These are phyloP conservation scores for Horisme vitalbata DNA, from an alignment of 2,888 invertebrate species.

Conservation along the genomic window DNA sequence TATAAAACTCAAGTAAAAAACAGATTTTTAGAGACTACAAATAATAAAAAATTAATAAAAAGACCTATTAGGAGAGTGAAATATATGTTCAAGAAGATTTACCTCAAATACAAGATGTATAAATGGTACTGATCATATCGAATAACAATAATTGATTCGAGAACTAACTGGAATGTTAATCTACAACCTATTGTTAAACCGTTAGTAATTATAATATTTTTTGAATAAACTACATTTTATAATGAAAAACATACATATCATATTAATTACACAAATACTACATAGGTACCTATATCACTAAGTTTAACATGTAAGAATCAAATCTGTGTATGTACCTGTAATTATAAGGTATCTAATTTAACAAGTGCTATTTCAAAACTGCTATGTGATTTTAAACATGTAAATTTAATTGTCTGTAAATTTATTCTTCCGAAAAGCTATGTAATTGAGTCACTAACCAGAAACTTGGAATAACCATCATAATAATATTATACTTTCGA, in stretches of 20 bases:
- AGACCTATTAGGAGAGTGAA: too few species aligned
- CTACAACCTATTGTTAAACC: conserved; percentile 61
- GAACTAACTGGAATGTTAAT: conserved; percentile 61
- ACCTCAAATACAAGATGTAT: too few species aligned
- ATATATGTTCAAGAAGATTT: too few species aligned
- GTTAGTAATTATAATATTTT: conserved; percentile 45
- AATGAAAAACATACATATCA: conserved; percentile 31
- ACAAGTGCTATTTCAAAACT: too few species aligned
- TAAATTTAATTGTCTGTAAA: conserved; percentile 12
- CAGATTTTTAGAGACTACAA: conserved; percentile 5
- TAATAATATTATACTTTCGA: conserved; percentile 47
- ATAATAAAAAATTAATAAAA: neutral
- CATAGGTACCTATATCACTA: neutral
- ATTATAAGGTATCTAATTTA: too few species aligned
- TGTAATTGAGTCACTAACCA: conserved; percentile 70
- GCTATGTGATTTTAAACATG: too few species aligned
- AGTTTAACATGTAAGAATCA: conserved; percentile 7
- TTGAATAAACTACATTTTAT: conserved; percentile 14
- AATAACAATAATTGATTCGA: conserved; percentile 6
- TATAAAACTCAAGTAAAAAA: conserved; percentile 9
- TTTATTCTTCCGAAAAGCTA: conserved; percentile 21
- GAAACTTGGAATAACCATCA: conserved; percentile 67
- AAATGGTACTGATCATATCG: too few species aligned
- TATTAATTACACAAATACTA: conserved; percentile 28
- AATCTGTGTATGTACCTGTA: neutral